These are phyloP conservation scores for Heteromyza rotundicornis DNA, from an alignment of 2,888 invertebrate species.

Conservation along the genomic window DNA sequence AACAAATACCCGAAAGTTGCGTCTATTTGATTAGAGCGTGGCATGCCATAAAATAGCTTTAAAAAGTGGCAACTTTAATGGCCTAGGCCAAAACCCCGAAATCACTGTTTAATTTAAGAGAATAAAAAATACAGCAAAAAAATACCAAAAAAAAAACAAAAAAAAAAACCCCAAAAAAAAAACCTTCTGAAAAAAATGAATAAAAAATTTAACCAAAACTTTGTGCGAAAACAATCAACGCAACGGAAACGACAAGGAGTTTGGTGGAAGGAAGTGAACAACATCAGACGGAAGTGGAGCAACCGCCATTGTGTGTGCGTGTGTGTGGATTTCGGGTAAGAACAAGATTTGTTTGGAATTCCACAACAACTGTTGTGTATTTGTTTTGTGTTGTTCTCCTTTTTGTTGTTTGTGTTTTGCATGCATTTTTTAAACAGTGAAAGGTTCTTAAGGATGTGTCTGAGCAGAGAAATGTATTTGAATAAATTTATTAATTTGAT, in stretches of 20 bases:
- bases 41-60: neutral
- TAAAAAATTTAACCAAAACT: neutral
- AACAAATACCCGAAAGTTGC: neutral
- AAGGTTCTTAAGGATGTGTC: no score
- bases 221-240: constrained; percentile 7
- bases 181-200: no score
- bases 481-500: no score
- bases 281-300: constrained; percentile 3
- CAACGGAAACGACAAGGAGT: neutral
- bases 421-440: no score
- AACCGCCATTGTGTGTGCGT: constrained; percentile 8
- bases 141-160: no score
- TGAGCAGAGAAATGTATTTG: no score
- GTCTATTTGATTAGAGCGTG: neutral
- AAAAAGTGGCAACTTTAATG: neutral
- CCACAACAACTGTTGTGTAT: no score
- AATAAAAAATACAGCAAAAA: no score
- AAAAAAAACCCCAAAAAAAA: no score
- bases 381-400: no score
- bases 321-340: neutral
- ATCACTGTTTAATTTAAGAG: neutral
- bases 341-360: no score
- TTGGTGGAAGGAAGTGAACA: neutral
- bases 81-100: neutral
- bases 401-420: no score